Percentiles rank a stretch among this genome's conserved stretches.
phyloP scores from a whole-genome alignment of 1,140 invertebrate species.

The Maconellicoccus hirsutus region DNA sequence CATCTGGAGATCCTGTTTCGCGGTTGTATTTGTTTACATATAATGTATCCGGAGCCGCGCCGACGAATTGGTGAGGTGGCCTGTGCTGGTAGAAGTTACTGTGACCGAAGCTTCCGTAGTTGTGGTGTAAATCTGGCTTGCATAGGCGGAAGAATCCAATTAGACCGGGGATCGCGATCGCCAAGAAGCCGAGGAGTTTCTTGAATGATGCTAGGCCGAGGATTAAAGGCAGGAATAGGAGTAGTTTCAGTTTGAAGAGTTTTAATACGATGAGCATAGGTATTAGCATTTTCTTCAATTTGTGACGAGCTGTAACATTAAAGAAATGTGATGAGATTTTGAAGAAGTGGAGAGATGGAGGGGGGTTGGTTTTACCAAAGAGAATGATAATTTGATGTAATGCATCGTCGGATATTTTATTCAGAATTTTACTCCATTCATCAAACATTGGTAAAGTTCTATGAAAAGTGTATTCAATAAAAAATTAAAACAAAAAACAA shows the following conservation, averaged over 20 bases:
- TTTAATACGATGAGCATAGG: slow-evolving; percentile 67
- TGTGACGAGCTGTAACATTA: slow-evolving; percentile 49
- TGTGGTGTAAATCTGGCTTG: slow-evolving; percentile 40
- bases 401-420: too few species aligned
- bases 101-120: slow-evolving; percentile 38
- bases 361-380: too few species aligned
- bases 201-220: slow-evolving; percentile 69
- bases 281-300: slow-evolving; percentile 67
- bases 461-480: too few species aligned
- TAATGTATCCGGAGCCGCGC: neutral
- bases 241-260: slow-evolving; percentile 67
- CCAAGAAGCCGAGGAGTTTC: slow-evolving; percentile 64
- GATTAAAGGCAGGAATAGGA: slow-evolving; percentile 66
- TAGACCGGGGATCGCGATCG: slow-evolving; percentile 57
- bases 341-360: neutral
- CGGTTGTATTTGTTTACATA: slow-evolving; percentile 41
- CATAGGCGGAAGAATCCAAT: slow-evolving; percentile 72
- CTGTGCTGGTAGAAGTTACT: slow-evolving; percentile 34
- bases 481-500: too few species aligned
- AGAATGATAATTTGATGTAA: too few species aligned
- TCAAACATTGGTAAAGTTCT: too few species aligned
- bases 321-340: neutral
- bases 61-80: slow-evolving; percentile 20
- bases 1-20: slow-evolving; percentile 32
- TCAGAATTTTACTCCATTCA: too few species aligned